Evolutionary conservation across 2,797 vertebrate genomes (phyloP).

Genomic region (Crocidura indochinensis): DNA sequence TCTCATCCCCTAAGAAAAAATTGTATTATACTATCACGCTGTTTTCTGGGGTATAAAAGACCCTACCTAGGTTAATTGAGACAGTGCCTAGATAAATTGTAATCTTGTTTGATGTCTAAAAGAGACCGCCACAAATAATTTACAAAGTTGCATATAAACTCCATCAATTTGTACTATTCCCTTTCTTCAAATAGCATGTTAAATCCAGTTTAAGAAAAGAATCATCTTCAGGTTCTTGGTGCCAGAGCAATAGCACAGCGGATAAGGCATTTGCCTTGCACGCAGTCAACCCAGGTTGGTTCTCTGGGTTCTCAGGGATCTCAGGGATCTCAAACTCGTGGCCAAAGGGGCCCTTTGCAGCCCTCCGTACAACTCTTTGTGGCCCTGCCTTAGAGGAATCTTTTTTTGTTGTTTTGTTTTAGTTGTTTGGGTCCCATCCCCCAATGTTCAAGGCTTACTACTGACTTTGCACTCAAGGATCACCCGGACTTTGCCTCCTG

Average conservation of each 20-base stretch:
- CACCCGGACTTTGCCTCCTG: no score
- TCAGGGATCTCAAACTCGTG: no score
- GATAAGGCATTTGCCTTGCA: no score
- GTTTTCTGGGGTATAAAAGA: conserved; percentile 43
- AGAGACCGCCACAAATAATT: conserved; percentile 64
- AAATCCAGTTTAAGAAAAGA: conserved; percentile 23
- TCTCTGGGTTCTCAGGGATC: no score
- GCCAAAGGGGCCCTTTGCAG: no score
- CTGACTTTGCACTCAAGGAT: no score
- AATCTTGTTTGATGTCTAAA: conserved; percentile 56
- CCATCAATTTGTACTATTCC: conserved; percentile 65
- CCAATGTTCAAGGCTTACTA: no score
- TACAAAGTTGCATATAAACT: conserved; percentile 49
- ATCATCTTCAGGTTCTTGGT: not conserved
- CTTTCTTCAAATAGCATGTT: conserved; percentile 63
- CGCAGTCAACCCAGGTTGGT: no score
- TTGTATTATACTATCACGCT: conserved; percentile 53
- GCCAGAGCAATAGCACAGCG: conserved; percentile 30
- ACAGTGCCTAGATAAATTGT: conserved; percentile 59
- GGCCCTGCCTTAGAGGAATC: no score
- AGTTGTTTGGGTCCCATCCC: no score
- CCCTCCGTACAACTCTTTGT: no score
- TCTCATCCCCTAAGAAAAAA: conserved; percentile 58
- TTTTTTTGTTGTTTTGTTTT: no score
- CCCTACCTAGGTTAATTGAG: conserved; percentile 28